phyloP scores from a whole-genome alignment of 2,113 vertebrate species.

The Danionella cerebrum region DNA sequence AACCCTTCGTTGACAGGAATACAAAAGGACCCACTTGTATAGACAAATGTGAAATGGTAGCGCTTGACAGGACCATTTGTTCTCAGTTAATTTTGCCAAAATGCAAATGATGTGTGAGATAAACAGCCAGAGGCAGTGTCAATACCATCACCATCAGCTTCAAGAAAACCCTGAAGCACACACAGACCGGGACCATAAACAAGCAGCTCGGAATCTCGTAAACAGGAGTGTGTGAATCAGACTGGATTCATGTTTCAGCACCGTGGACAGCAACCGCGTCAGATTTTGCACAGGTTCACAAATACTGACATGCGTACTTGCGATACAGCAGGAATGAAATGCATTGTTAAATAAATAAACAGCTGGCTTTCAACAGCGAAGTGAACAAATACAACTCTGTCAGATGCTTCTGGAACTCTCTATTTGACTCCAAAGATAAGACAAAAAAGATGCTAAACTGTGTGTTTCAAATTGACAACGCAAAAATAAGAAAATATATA shows the following conservation, averaged over 20 bases:
- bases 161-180: neutral
- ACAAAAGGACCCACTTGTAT: conserved; percentile 34
- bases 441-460: too few species aligned
- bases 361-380: neutral
- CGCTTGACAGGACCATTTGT: neutral
- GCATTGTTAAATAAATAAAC: neutral
- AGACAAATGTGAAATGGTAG: conserved; percentile 23
- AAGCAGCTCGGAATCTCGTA: neutral
- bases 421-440: too few species aligned
- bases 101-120: conserved; percentile 2
- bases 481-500: too few species aligned
- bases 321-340: neutral
- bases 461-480: too few species aligned
- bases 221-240: neutral
- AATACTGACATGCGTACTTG: neutral
- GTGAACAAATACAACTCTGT: neutral
- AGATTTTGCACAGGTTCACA: neutral
- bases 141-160: conserved; percentile 12
- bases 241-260: conserved; percentile 11
- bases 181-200: neutral
- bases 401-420: too few species aligned
- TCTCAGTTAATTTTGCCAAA: conserved; percentile 13
- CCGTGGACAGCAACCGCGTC: conserved; percentile 24
- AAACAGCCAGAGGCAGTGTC: conserved; percentile 19
- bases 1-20: conserved; percentile 6